Conservation (phyloP, 2,113 vertebrate species). For the Callipepla californica region DNA sequence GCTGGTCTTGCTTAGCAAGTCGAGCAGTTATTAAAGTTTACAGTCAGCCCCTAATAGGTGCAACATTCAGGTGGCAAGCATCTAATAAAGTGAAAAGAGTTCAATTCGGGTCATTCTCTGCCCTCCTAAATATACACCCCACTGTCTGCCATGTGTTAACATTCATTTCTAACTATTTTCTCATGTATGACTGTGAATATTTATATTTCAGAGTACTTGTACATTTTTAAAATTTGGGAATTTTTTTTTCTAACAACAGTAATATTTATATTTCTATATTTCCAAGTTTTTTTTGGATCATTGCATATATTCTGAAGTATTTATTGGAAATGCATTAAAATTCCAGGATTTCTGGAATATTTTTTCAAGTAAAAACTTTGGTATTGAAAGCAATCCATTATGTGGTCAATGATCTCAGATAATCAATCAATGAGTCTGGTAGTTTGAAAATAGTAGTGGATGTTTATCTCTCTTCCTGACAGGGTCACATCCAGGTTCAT, state of each 20-base stretch:
- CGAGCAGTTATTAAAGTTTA: neutral
- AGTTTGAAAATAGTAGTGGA: neutral
- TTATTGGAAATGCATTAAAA: neutral
- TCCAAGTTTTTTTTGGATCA: neutral
- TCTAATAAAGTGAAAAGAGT: neutral
- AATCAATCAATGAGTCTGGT: neutral
- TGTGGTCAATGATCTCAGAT: neutral
- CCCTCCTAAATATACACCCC: neutral
- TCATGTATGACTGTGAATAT: neutral
- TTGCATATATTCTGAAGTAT: neutral
- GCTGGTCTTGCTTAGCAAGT: neutral
- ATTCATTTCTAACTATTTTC: neutral
- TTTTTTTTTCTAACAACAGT: neutral
- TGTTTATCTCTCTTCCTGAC: neutral
- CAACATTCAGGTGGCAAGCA: neutral
- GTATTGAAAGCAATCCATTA: neutral
- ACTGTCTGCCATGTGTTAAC: neutral
- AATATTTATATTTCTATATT: neutral
- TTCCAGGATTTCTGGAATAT: neutral
- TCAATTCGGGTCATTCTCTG: neutral
- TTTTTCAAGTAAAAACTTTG: neutral
- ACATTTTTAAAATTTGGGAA: neutral
- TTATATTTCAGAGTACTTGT: neutral
- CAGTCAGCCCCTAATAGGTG: rapidly evolving
- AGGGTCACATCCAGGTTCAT: neutral